These are phyloP conservation scores for Calyptomena viridis DNA, from an alignment of 2,113 vertebrate genomes.

Conservation along the genomic window DNA sequence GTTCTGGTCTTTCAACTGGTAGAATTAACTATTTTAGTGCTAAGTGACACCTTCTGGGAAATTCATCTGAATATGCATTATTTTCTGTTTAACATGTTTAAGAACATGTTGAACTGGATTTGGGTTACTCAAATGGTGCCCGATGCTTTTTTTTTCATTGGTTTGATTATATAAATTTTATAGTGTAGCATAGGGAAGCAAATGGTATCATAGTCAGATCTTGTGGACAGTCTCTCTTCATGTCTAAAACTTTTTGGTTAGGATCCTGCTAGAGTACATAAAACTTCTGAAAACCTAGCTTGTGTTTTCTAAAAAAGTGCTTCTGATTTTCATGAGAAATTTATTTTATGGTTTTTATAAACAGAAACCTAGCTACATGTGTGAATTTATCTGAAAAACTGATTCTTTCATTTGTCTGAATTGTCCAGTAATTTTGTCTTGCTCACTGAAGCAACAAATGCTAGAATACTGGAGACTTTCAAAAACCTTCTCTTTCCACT, in stretches of 20 bases:
- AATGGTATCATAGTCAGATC: background rate
- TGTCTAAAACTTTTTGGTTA: background rate
- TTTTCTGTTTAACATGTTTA: background rate
- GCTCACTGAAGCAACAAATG: background rate
- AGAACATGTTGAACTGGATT: background rate
- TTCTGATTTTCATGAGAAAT: background rate
- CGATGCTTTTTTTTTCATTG: background rate
- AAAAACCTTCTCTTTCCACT: background rate
- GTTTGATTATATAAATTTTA: background rate
- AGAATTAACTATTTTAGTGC: slow-evolving; percentile 64
- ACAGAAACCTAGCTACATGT: background rate
- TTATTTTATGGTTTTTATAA: background rate
- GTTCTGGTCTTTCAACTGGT: slow-evolving; percentile 65
- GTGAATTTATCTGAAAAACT: background rate
- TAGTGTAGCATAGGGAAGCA: background rate
- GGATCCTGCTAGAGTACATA: background rate
- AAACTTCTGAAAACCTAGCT: background rate
- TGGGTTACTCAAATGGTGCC: background rate
- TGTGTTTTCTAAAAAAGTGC: background rate
- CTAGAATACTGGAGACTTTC: background rate
- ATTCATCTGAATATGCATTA: slow-evolving; percentile 26
- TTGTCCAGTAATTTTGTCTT: background rate
- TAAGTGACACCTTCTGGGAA: slow-evolving; percentile 63
- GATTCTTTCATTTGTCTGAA: background rate
- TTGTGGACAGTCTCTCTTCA: background rate